A percentile compares a stretch with the other conserved stretches of the same genome.
phyloP scores from a whole-genome alignment of 1,140 invertebrate species.

The Drosophila grimshawi region DNA sequence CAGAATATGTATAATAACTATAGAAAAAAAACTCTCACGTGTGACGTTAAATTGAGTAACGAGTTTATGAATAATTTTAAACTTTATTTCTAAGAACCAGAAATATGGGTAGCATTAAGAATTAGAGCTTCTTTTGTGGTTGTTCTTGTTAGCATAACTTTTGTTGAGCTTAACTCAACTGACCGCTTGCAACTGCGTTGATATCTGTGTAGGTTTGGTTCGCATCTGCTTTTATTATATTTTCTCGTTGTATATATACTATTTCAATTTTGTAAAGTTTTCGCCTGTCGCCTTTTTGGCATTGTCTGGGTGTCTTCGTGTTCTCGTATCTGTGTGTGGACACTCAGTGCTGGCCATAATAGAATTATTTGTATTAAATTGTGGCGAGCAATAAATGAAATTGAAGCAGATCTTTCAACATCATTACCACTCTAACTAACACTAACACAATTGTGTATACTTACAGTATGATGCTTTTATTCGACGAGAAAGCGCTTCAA shows the following conservation, averaged over 20 bases:
- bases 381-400: slow-evolving; percentile 66
- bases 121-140: slow-evolving; percentile 22
- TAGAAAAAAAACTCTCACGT: too few relatives aligned
- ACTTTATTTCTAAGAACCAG: too few relatives aligned
- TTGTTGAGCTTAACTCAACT: slow-evolving; percentile 40
- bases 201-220: slow-evolving; percentile 55
- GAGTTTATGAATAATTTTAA: too few relatives aligned
- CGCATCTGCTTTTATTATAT: slow-evolving; percentile 34
- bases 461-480: slow-evolving; percentile 65
- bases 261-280: slow-evolving; percentile 64
- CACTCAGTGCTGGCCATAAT: slow-evolving; percentile 59
- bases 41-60: too few relatives aligned
- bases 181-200: slow-evolving; percentile 70
- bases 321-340: slow-evolving; percentile 51
- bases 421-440: slow-evolving; percentile 41
- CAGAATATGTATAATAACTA: too few relatives aligned
- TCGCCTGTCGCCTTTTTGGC: slow-evolving; percentile 14
- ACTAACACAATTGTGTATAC: slow-evolving; percentile 75
- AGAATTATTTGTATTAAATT: slow-evolving; percentile 78
- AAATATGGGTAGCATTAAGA: too few relatives aligned
- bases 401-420: slow-evolving; percentile 50
- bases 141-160: slow-evolving; percentile 24
- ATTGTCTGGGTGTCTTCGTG: slow-evolving; percentile 12
- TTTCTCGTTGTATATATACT: slow-evolving; percentile 37
- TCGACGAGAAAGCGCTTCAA: slow-evolving; percentile 49